Evolutionary conservation across 1,140 invertebrate species (phyloP).

Genomic region (Leptestheria dahalacensis): DNA sequence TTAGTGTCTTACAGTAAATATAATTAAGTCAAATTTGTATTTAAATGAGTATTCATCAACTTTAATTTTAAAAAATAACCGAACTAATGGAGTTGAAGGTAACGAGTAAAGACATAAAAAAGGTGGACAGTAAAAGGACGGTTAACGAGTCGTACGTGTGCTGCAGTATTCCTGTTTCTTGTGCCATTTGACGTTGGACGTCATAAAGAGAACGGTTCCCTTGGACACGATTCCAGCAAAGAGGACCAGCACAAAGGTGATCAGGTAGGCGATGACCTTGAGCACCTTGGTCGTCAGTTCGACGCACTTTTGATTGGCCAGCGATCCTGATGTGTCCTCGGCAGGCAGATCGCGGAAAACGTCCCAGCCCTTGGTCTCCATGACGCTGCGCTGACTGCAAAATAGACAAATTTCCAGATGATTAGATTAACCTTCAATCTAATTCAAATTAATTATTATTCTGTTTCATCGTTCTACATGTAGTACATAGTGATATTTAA

Average conservation of each 20-base stretch:
- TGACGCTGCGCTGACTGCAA: slow-evolving; percentile 62
- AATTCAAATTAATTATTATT: slow-evolving; percentile 1
- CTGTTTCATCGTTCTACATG: background rate
- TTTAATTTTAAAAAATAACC: too few species aligned
- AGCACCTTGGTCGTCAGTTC: slow-evolving; percentile 69
- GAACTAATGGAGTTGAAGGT: too few species aligned
- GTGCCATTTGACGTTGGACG: slow-evolving; percentile 62
- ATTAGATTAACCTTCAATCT: background rate
- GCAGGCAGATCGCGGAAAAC: slow-evolving; percentile 78
- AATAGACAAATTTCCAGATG: slow-evolving; percentile 2
- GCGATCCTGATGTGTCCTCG: slow-evolving; percentile 71
- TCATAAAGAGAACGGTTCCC: slow-evolving; percentile 76
- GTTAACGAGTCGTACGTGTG: slow-evolving; percentile 34
- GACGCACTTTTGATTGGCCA: slow-evolving; percentile 69
- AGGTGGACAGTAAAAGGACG: background rate
- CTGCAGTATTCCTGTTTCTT: slow-evolving; percentile 64
- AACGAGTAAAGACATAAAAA: background rate
- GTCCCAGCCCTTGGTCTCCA: slow-evolving; percentile 89
- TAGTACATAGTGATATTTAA: slow-evolving; percentile 1
- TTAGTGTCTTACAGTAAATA: too few species aligned
- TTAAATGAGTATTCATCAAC: too few species aligned
- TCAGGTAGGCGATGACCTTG: slow-evolving; percentile 66
- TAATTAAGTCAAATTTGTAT: too few species aligned
- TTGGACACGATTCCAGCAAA: slow-evolving; percentile 67
- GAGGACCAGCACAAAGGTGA: slow-evolving; percentile 72